Conservation (phyloP, 2,888 invertebrate genomes). For the Ariolimax columbianus region DNA sequence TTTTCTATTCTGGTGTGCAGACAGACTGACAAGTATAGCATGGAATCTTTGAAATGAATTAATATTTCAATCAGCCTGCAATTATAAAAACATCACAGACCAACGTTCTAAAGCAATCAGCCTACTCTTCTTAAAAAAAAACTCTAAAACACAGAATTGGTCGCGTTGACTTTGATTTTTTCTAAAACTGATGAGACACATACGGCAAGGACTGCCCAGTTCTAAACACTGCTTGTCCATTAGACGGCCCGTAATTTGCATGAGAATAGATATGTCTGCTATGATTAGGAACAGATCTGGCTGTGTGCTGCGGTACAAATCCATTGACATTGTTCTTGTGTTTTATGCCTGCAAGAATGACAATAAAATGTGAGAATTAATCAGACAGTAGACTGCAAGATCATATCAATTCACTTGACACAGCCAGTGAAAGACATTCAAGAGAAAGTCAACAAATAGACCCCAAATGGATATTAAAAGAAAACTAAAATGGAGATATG, state of each 20-base stretch:
- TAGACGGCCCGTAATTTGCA: background rate
- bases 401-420: background rate
- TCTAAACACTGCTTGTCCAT: background rate
- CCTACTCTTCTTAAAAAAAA: too few relatives aligned
- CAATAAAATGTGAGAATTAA: background rate
- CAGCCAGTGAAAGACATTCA: background rate
- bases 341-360: background rate
- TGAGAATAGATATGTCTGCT: background rate
- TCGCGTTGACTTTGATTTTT: too few relatives aligned
- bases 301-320: background rate
- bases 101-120: too few relatives aligned
- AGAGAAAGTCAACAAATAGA: background rate
- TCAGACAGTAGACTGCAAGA: background rate
- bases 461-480: too few relatives aligned
- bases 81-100: too few relatives aligned
- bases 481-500: too few relatives aligned
- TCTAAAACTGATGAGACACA: background rate
- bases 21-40: too few relatives aligned
- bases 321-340: constrained; percentile 12
- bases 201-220: background rate
- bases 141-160: too few relatives aligned
- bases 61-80: too few relatives aligned
- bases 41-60: too few relatives aligned
- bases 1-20: too few relatives aligned
- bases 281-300: background rate